These are phyloP conservation scores for Myocastor coypus DNA, from an alignment of 2,113 vertebrate species.

Conservation along the genomic window DNA sequence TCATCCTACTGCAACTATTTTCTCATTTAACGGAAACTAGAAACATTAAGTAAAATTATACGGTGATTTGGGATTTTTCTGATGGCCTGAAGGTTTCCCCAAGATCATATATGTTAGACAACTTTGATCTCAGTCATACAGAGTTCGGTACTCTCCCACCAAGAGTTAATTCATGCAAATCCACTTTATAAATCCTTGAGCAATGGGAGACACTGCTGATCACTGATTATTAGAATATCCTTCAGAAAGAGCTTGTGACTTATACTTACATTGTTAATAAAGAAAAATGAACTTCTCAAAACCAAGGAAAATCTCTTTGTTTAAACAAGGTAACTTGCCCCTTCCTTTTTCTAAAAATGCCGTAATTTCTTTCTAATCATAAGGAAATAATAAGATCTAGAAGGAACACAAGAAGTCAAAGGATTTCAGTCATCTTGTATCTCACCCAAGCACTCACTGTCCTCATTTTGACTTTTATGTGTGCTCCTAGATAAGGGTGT, in stretches of 20 bases:
- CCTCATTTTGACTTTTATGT: not conserved
- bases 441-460: not conserved
- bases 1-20: constrained; percentile 15
- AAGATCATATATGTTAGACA: not conserved
- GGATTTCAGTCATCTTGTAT: not conserved
- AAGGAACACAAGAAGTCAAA: not conserved
- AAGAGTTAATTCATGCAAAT: not conserved
- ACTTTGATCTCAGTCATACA: not conserved
- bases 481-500: not conserved
- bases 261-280: not conserved
- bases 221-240: not conserved
- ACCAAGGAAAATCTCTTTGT: not conserved
- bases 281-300: not conserved
- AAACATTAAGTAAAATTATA: constrained; percentile 2
- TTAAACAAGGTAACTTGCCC: not conserved
- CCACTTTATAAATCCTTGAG: not conserved
- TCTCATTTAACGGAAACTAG: not conserved
- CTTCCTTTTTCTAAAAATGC: constrained; percentile 2
- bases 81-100: not conserved
- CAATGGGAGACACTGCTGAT: not conserved
- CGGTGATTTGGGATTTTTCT: constrained; percentile 19
- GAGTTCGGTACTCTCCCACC: not conserved
- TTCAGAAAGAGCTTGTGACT: not conserved
- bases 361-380: not conserved
- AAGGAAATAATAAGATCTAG: not conserved